Evolutionary conservation across 2,113 vertebrate species (phyloP), one percentile per base, ranked within the genome.

Genomic region (Carettochelys insculpta): DNA sequence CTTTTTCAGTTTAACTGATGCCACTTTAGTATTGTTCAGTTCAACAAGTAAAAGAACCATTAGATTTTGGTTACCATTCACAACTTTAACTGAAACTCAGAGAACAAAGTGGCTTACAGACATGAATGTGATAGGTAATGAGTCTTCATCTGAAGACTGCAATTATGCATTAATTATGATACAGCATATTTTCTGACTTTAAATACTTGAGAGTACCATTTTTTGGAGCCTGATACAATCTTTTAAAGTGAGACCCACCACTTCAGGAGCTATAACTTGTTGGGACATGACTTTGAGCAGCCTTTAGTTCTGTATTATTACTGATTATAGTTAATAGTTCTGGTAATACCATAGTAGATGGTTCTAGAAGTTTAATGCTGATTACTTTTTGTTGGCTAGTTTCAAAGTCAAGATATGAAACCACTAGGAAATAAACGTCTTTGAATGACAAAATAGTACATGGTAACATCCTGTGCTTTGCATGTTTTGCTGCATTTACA

Each of bases 191-290:
- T 90, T 90, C 1, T 14, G 0, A 19, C 73, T 88, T 25, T 7
- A 1, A 29, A 1, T 48, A 1, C 13, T 19, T 5, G 0, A 0
- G 3, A 87, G 4, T 56, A 11, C 3, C 83, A 16, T 19, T 65
- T 34, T 38, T 12, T 77, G 0, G 2, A 1, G 1, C 43, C 25
- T 88, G 10, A 48, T 58, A 5, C 31, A 71, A 56, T 6, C 19
- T 38, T 68, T 68, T 68, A 68, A 68, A 38, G 22, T 68, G 19
- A 20, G n/a, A 68, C n/a, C 20, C 11, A 61, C 8, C 34, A 38
- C n/a, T 38, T 38, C 5, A 68, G 61, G 34, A 38, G 5, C n/a
- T 38, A n/a, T 68, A 38, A 9, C 61, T 34, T 10, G 7, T 68
- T 68, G 8, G 34, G 61, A 68, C 61, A 68, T 68, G 61, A n/a